These are phyloP conservation scores for Ptilorrhoa leucosticta DNA, from an alignment of 2,113 vertebrate species.

Conservation along the genomic window DNA sequence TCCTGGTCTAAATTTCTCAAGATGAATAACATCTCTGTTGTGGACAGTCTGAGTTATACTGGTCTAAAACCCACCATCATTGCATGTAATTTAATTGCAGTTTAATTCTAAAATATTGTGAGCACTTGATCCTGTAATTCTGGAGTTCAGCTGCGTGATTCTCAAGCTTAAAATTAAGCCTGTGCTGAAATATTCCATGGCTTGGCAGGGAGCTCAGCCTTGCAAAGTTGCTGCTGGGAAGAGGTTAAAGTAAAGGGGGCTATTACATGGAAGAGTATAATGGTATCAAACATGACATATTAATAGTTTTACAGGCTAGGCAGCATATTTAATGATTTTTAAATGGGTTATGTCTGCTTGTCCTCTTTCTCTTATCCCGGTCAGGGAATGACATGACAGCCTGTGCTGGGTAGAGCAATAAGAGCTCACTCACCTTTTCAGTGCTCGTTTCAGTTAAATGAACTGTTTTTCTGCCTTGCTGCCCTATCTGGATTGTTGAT, in stretches of 20 bases:
- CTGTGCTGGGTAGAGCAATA: background rate
- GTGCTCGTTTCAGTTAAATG: background rate
- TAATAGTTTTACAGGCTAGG: conserved; percentile 25
- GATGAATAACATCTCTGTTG: background rate
- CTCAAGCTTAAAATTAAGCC: background rate
- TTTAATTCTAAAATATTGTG: background rate
- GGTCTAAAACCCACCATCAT: background rate
- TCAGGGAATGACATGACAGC: background rate
- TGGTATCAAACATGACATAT: background rate
- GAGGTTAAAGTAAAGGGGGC: background rate
- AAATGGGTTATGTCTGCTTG: conserved; percentile 55
- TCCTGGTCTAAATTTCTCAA: background rate
- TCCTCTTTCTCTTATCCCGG: conserved; percentile 30
- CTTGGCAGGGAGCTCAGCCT: background rate
- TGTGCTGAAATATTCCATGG: background rate
- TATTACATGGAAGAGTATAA: background rate
- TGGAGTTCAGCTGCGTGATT: background rate
- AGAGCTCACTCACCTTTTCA: background rate
- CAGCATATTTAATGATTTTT: conserved; percentile 37
- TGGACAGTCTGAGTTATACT: background rate
- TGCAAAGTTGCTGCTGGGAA: background rate
- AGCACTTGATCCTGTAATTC: background rate
- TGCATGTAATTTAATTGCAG: background rate
- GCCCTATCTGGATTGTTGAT: conserved; percentile 21
- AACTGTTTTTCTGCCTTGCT: conserved; percentile 10